Evolutionary conservation across 2,113 vertebrate species (phyloP).

Genomic region (Hylia prasina): DNA sequence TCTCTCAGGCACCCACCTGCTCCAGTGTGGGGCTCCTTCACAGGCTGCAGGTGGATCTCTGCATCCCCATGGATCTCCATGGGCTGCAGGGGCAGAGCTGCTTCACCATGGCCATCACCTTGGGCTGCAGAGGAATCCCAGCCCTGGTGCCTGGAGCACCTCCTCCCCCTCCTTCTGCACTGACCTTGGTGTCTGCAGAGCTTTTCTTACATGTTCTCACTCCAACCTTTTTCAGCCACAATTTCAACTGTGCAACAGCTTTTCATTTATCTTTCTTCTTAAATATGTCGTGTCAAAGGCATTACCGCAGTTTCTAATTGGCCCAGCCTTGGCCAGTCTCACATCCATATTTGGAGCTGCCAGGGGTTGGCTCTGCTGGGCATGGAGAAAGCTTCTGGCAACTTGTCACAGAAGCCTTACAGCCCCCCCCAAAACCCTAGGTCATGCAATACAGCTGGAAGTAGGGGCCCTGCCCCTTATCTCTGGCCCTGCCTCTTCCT

Average conservation of each 20-base stretch:
- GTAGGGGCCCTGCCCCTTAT: neutral
- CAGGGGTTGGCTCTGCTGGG: neutral
- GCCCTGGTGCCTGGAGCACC: neutral
- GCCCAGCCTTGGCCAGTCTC: neutral
- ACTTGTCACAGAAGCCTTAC: neutral
- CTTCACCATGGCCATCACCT: neutral
- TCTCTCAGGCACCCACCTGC: neutral
- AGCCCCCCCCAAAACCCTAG: neutral
- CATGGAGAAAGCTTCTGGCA: neutral
- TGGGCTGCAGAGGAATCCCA: neutral
- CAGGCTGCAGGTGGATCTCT: neutral
- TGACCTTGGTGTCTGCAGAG: neutral
- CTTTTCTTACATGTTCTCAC: neutral
- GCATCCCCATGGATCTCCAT: neutral
- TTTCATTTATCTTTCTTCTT: neutral
- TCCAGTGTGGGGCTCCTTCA: fast-evolving
- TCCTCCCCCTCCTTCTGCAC: neutral
- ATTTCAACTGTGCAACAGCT: neutral
- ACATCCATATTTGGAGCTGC: neutral
- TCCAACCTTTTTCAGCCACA: neutral
- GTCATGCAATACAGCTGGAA: neutral
- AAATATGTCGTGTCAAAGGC: neutral
- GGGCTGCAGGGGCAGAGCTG: neutral
- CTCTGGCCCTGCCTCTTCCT: neutral
- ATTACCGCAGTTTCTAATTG: neutral